phyloP scores from a whole-genome alignment of 2,797 vertebrate species.

The Bradypodion ventrale region DNA sequence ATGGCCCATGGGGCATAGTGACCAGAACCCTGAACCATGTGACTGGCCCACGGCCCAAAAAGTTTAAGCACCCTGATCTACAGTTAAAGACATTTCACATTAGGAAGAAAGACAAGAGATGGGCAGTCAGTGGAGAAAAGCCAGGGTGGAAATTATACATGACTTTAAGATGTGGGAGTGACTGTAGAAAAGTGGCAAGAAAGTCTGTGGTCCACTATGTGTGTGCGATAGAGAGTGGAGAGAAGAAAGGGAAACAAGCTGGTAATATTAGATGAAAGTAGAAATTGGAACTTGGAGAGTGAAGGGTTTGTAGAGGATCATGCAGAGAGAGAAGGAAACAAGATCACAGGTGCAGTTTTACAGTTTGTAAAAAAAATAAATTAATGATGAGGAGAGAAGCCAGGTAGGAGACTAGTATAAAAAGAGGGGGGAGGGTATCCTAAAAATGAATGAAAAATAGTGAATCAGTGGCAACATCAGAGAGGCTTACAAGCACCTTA shows the following conservation, averaged over 20 bases:
- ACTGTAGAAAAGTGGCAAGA: neutral
- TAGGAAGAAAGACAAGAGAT: neutral
- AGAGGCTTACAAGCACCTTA: neutral
- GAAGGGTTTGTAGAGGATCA: no score
- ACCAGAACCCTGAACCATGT: no score
- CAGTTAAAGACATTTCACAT: neutral
- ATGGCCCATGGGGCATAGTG: no score
- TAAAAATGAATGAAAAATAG: neutral
- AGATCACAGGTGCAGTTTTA: neutral
- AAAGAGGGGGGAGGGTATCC: no score
- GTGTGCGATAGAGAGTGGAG: neutral
- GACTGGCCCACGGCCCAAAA: no score
- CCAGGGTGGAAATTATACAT: neutral
- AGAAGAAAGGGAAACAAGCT: no score
- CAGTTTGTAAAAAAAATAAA: neutral
- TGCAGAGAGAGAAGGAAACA: neutral
- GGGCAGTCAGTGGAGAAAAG: neutral
- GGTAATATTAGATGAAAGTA: neutral
- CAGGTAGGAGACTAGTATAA: neutral
- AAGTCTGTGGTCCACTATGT: neutral
- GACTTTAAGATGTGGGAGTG: no score
- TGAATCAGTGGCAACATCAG: neutral
- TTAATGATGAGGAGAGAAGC: neutral
- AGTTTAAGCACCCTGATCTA: no score
- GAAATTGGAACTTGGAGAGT: neutral